Conservation (phyloP, 1,140 invertebrate genomes). For the Brachionus rotundiformis region DNA sequence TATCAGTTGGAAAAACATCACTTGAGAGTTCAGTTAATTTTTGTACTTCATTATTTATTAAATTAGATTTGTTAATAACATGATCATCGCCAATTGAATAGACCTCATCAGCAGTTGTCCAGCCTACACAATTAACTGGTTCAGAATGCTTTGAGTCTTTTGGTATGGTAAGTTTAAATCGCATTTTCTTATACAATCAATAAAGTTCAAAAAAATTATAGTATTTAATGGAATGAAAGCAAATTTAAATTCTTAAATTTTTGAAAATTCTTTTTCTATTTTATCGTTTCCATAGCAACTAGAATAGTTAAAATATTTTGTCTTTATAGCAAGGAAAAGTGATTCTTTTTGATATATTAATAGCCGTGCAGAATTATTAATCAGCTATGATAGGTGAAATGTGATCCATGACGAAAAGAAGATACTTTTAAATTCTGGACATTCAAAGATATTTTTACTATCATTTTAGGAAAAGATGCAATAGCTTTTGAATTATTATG, state of each 20-base stretch:
- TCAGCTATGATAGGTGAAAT: too few relatives aligned
- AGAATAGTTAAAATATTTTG: background rate
- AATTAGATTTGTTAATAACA: conserved; percentile 81
- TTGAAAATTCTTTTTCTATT: background rate
- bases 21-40: conserved; percentile 76
- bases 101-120: conserved; percentile 87
- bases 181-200: background rate
- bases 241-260: background rate
- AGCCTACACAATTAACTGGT: conserved; percentile 80
- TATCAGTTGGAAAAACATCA: conserved; percentile 81
- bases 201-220: background rate
- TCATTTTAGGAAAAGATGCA: too few relatives aligned
- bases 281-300: conserved; percentile 1
- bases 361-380: too few relatives aligned
- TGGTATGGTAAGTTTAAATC: conserved; percentile 26
- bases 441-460: too few relatives aligned
- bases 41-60: conserved; percentile 68
- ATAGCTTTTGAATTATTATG: too few relatives aligned
- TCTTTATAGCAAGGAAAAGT: background rate
- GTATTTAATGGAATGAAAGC: background rate
- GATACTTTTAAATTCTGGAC: too few relatives aligned
- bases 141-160: conserved; percentile 60
- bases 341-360: too few relatives aligned
- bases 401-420: too few relatives aligned
- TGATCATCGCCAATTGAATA: conserved; percentile 91